A percentile compares a stretch with the other conserved stretches of the same genome.
phyloP scores from a whole-genome alignment of 2,797 vertebrate species.

The Nyctalus aviator region DNA sequence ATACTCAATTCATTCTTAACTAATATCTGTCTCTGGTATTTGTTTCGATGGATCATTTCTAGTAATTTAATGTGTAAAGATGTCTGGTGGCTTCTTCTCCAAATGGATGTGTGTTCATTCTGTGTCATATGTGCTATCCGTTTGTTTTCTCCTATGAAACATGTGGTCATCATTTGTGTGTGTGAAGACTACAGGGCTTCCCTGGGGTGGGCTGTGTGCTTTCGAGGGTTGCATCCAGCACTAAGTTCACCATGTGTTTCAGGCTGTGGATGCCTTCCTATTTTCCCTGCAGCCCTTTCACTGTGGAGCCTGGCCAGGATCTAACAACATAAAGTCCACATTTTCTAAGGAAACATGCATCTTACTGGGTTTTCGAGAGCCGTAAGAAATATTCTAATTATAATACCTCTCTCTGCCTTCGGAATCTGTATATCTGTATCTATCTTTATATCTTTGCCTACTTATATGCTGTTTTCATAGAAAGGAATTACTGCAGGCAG shows the following conservation, averaged over 20 bases:
- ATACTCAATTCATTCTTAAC: background rate
- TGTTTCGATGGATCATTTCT: background rate
- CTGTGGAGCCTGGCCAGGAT: background rate
- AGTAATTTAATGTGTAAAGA: background rate
- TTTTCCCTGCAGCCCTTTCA: background rate
- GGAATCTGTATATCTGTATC: background rate
- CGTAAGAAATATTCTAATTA: background rate
- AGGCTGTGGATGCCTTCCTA: background rate
- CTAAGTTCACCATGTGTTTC: background rate
- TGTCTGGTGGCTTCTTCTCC: background rate
- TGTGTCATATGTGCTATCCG: background rate
- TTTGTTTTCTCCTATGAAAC: conserved; percentile 40
- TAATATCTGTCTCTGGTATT: background rate
- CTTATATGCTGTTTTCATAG: background rate
- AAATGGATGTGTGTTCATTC: background rate
- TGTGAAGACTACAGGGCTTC: background rate
- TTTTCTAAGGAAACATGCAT: background rate
- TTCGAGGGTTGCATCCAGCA: background rate
- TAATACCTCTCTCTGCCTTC: background rate
- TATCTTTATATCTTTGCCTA: background rate
- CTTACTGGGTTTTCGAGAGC: background rate
- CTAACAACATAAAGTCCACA: background rate
- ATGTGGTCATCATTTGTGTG: conserved; percentile 32
- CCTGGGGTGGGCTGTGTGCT: background rate
- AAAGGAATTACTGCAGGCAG: conserved; percentile 24